Evolutionary conservation across 2,113 vertebrate species (phyloP), one percentile per base, ranked within the genome.

Genomic region (Hyaena hyaena): DNA sequence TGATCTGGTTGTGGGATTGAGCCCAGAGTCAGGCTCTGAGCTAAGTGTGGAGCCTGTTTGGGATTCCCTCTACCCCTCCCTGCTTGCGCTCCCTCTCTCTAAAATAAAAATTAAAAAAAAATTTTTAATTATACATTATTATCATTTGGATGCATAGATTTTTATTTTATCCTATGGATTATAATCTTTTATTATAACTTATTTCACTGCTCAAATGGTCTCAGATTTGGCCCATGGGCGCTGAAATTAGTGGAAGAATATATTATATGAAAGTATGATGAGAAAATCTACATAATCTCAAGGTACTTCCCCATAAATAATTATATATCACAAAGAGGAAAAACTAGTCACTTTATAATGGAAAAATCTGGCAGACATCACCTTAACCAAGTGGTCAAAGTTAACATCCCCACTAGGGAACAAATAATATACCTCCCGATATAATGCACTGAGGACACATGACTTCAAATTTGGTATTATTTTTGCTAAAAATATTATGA

Each of bases 401-500:
- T 93, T 74, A 84, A 69, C 19, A 73, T 79, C 31, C 39, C 33
- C 58, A 92, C 33, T 76, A 77, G 28, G 12, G 10, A 10, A 88
- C 15, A 82, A 76, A 91, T 71, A 17, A 91, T 24, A 5, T 53
- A 55, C 2, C 35, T 96, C 33, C 55, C 82, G 28, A 94, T 50
- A 53, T 12, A 14, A 95, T 55, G 31, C 24, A 68, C 7, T 39
- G 11, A 92, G 14, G 45, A 88, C 31, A 89, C 7, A 80, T 17
- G 39, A 88, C 26, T 63, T 86, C 58, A n/a, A 80, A 33, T 92
- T 26, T 45, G 48, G 4, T 33, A 10, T 55, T 82, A 48, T 39
- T 85, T 86, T 80, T 85, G 19, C 63, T 85, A 69, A 86, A 95
- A 68, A 94, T 76, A 19, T 12, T 12, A 35, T 76, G 95, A 68